Evolutionary conservation across 37 sponge, comb jelly and placozoan species (phyloP), one percentile per base, ranked within the genome.

Genomic region (Petrosia ficiformis): DNA sequence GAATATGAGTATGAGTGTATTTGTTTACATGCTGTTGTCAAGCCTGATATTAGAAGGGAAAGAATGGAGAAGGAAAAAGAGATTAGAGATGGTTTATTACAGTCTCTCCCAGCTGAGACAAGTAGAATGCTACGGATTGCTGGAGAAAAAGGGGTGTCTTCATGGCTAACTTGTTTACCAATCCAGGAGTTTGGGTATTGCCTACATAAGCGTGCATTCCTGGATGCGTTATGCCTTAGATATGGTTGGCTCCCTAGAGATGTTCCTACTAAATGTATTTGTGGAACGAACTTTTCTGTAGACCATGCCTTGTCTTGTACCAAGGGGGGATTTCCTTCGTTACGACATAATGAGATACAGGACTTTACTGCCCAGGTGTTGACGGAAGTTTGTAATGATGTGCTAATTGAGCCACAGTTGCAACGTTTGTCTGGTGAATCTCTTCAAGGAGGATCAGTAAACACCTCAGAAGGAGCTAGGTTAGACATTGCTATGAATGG

Each of bases 121-220:
- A n/a, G n/a, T n/a, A n/a, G n/a, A n/a, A n/a, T n/a, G n/a, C n/a
- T n/a, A n/a, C n/a, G n/a, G n/a, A n/a, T n/a, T n/a, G 66, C 66
- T 31, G 22, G 66, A 30, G 66, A 25, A 30, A 30, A 30, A 25
- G 66, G 10, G 32, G 33, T 25, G 22, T 31, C 29, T 31, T 8
- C 32, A 31, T 64, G 32, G 33, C 33, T 64, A 22, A 32, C 10
- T 24, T 30, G 6, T 69, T 19, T 69, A 36, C 70, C 39, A 36
- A 8, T 31, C n/a, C n/a, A 64, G 32, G 65, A 64, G 65, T 29
- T 64, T n/a, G 65, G 65, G 10, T 64, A n/a, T 25, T n/a, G 21
- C 8, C n/a, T 64, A 29, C 65, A 64, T 25, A 64, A 64, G 65
- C n/a, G 65, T 64, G 65, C 11, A n/a, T 64, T 64, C n/a, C n/a